A percentile compares a stretch with the other conserved stretches of the same genome.
Conservation (phyloP, 1,140 invertebrate genomes). For the Olivierus martensii region DNA sequence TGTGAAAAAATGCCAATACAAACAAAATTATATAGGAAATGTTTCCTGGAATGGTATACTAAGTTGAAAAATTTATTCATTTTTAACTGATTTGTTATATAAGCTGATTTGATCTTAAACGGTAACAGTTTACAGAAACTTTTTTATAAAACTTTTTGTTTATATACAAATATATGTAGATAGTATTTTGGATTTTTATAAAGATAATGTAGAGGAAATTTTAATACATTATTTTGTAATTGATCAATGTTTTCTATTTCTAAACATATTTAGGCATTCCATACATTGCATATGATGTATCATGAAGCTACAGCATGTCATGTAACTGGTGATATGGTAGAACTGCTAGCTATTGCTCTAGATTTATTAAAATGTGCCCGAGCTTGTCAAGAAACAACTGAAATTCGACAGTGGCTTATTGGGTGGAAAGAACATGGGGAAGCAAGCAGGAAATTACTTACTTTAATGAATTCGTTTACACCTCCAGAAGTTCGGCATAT, state of each 20-base stretch:
- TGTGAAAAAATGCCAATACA: no score
- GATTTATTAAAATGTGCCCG: slow-evolving; percentile 55
- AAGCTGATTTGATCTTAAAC: no score
- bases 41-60: no score
- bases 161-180: no score
- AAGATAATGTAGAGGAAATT: no score
- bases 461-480: slow-evolving; percentile 77
- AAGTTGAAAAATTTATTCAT: no score
- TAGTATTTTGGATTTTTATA: no score
- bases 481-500: slow-evolving; percentile 66
- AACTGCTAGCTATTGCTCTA: slow-evolving; percentile 60
- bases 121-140: no score
- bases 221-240: no score
- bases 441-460: slow-evolving; percentile 64
- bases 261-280: slow-evolving; percentile 52
- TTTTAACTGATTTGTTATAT: no score
- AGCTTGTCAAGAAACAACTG: slow-evolving; percentile 33
- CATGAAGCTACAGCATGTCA: slow-evolving; percentile 84
- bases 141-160: no score
- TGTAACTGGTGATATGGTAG: slow-evolving; percentile 64
- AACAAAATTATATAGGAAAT: no score
- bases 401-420: slow-evolving; percentile 26
- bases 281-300: slow-evolving; percentile 82
- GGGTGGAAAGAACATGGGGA: slow-evolving; percentile 68
- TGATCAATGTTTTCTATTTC: slow-evolving; percentile 9